Percentiles rank a stretch among this genome's conserved stretches.
phyloP scores from a whole-genome alignment of 2,797 vertebrate species.

The Carduelis carduelis region DNA sequence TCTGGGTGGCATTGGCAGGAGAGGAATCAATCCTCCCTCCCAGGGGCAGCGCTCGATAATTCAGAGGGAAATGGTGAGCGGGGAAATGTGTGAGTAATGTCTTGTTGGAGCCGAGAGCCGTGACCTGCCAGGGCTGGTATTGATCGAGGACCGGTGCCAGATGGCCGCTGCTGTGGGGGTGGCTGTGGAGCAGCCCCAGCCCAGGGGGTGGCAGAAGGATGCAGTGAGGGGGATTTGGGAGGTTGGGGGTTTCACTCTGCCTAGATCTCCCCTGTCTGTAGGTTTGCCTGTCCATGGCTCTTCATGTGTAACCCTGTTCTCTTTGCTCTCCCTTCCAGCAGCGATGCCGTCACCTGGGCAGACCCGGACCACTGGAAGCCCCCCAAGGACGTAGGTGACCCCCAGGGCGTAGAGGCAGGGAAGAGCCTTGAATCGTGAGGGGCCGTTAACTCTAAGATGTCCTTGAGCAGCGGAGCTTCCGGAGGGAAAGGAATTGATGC shows the following conservation, averaged over 20 bases:
- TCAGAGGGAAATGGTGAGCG: slow-evolving; percentile 32
- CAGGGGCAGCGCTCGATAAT: slow-evolving; percentile 39
- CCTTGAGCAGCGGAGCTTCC: slow-evolving; percentile 99
- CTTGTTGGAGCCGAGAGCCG: slow-evolving; percentile 3
- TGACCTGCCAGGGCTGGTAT: slow-evolving; percentile 38
- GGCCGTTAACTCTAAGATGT: slow-evolving; percentile 99
- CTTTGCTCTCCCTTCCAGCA: slow-evolving; percentile 74
- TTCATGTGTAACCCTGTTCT: slow-evolving; percentile 61
- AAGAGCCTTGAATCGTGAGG: slow-evolving; percentile 79
- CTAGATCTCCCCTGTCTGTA: background rate
- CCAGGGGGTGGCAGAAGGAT: background rate
- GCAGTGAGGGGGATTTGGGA: background rate
- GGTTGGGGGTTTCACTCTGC: background rate
- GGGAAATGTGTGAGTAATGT: slow-evolving; percentile 46
- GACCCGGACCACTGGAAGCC: slow-evolving; percentile 66
- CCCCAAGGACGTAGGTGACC: slow-evolving; percentile 73
- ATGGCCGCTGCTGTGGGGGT: background rate
- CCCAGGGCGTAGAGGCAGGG: slow-evolving; percentile 72
- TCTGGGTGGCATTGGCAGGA: background rate
- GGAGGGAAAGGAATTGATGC: slow-evolving; percentile 99
- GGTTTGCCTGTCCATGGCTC: background rate
- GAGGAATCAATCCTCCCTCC: slow-evolving; percentile 38
- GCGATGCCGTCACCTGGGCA: slow-evolving; percentile 77
- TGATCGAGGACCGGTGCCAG: slow-evolving; percentile 31
- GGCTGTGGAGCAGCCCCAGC: background rate